Base-by-base conservation (phyloP, 2,113 vertebrate genomes). In the Erythrolamprus reginae region DNA sequence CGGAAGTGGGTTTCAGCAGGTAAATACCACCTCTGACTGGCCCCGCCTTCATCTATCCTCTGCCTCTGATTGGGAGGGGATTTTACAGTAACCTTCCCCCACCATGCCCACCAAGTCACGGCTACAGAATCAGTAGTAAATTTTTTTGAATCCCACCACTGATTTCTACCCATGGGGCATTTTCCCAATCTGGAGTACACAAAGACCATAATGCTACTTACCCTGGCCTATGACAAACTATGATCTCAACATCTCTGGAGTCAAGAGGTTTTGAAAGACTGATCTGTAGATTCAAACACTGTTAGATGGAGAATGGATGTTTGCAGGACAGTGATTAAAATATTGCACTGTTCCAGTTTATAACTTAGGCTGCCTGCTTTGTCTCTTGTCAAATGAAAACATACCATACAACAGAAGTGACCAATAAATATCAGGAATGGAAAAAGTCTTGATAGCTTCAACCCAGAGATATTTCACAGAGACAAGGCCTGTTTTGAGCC, bases 361-460 rank as follows among this genome's bases (percentile, higher is more conserved):
- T 48, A 33, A 26, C 10, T 70, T 45, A 56, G 28, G 0, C 85
- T 38, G 10, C 19, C 42, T 86, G 10, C 65, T 28, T 89, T 82
- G 85, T 91, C 56, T 42, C 65, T 83, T 87, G 85, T 82, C 90
- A 91, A 87, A 86, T 48, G 38, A 90, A 90, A 90, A 87, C 21
- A 42, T 87, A 70, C 87, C 85, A 56, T 42, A 38, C 85, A 87
- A 70, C 65, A 42, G 85, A 56, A 21, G 85, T 42, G 87, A 70
- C 65, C 85, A 83, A 28, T 2, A 56, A 82, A 87, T 77, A 82
- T 87, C 89, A 91, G 85, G 28, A 47, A 82, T 23, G 61, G 52
- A 45, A 82, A 70, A 82, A 56, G 82, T 65, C 85, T 42, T 47
- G 52, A 48, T 58, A 55, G 65, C 85, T 90, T 70, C 28, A 82